Percentiles rank a stretch among this genome's conserved stretches.
phyloP scores from a whole-genome alignment of 1,140 invertebrate species.

The Pemphigus obesinymphae region DNA sequence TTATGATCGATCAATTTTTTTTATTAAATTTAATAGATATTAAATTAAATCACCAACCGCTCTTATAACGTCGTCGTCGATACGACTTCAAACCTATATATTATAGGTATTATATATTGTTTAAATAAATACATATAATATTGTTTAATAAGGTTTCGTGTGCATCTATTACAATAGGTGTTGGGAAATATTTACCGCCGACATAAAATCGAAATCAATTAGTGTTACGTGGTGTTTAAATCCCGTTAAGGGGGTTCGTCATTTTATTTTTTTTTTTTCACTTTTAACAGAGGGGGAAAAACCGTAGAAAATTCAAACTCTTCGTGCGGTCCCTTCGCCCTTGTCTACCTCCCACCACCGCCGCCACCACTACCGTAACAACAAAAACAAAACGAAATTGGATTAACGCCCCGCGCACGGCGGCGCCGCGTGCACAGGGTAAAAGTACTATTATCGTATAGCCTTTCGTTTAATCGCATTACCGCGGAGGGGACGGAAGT shows the following conservation, averaged over 20 bases:
- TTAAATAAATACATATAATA: no score
- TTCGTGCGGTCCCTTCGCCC: background rate
- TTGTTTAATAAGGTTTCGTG: no score
- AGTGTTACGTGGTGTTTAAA: background rate
- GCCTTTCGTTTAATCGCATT: slow-evolving; percentile 39
- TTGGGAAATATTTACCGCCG: no score
- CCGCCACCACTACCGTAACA: background rate
- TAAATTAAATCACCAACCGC: no score
- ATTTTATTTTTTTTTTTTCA: background rate
- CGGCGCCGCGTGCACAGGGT: background rate
- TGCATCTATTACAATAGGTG: no score
- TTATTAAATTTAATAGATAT: no score
- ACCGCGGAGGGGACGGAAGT: background rate
- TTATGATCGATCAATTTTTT: no score
- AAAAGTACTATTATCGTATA: slow-evolving; percentile 1
- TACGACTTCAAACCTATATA: no score
- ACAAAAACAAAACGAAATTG: slow-evolving; percentile 8
- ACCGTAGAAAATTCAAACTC: background rate
- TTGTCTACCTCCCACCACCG: background rate
- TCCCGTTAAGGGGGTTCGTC: background rate
- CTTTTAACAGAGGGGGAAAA: background rate
- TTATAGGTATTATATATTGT: no score
- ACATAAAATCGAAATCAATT: background rate
- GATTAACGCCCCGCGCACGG: slow-evolving; percentile 29
- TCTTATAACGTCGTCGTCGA: no score